Conservation (phyloP, 2,888 invertebrate species). For the Protodeltote pygarga region DNA sequence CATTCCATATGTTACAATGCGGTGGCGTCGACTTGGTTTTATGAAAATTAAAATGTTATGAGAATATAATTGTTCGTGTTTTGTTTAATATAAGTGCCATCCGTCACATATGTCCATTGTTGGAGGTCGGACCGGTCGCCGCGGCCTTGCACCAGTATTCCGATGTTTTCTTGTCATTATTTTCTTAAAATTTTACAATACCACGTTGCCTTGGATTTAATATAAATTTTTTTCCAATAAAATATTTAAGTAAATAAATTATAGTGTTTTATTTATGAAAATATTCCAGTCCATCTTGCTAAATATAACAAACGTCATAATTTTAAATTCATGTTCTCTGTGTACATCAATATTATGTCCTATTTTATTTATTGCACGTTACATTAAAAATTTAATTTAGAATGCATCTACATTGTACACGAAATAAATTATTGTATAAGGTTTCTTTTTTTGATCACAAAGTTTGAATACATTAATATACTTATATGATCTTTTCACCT, state of each 20-base stretch:
- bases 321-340: no score
- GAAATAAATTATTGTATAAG: constrained; percentile 8
- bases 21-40: constrained; percentile 77
- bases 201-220: constrained; percentile 87
- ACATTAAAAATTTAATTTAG: background rate
- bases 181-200: constrained; percentile 82
- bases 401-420: constrained; percentile 15
- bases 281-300: constrained; percentile 13
- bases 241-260: constrained; percentile 81
- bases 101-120: constrained; percentile 59
- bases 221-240: constrained; percentile 85
- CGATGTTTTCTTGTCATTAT: constrained; percentile 67
- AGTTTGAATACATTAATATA: constrained; percentile 6
- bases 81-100: constrained; percentile 78
- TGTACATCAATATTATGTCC: no score
- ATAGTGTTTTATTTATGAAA: constrained; percentile 69
- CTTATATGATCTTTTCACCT: no score
- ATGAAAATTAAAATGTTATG: constrained; percentile 61
- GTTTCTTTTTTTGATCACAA: constrained; percentile 20
- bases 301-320: no score
- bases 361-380: background rate
- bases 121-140: constrained; percentile 27
- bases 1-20: constrained; percentile 82
- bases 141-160: constrained; percentile 45
- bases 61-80: constrained; percentile 64